These are phyloP conservation scores for Lysandra bellargus DNA, from an alignment of 2,888 invertebrate genomes.

Conservation along the genomic window DNA sequence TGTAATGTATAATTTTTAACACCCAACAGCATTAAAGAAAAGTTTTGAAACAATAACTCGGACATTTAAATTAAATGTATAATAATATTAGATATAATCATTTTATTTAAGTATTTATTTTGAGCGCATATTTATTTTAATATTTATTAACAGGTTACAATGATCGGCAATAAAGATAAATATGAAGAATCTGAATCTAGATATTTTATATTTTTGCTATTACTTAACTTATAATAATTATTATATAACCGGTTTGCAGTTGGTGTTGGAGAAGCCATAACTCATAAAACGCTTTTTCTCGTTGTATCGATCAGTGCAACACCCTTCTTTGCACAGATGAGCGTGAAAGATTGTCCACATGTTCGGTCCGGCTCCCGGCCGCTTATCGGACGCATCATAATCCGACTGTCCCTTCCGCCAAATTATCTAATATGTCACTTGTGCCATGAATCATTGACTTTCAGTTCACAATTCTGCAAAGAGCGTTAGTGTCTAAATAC, in stretches of 20 bases:
- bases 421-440: conserved; percentile 64
- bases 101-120: too few species aligned
- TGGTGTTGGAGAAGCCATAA: not conserved
- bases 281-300: conserved; percentile 48
- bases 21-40: not conserved
- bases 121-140: too few species aligned
- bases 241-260: not conserved
- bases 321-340: conserved; percentile 77
- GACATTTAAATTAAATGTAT: not conserved
- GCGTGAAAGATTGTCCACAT: conserved; percentile 81
- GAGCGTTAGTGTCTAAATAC: too few species aligned
- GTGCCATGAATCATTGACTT: conserved; percentile 37
- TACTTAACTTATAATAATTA: too few species aligned
- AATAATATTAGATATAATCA: too few species aligned
- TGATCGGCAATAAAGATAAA: too few species aligned
- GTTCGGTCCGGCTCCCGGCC: conserved; percentile 58
- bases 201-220: not conserved
- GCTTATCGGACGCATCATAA: conserved; percentile 65
- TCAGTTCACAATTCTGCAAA: not conserved
- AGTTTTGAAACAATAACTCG: not conserved
- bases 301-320: conserved; percentile 54
- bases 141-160: too few species aligned
- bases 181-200: not conserved
- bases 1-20: not conserved
- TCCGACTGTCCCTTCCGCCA: conserved; percentile 66